Percentiles rank a stretch among this genome's conserved stretches.
These are phyloP conservation scores for Xiphias gladius DNA, from an alignment of 2,113 vertebrate genomes.

Conservation along the genomic window DNA sequence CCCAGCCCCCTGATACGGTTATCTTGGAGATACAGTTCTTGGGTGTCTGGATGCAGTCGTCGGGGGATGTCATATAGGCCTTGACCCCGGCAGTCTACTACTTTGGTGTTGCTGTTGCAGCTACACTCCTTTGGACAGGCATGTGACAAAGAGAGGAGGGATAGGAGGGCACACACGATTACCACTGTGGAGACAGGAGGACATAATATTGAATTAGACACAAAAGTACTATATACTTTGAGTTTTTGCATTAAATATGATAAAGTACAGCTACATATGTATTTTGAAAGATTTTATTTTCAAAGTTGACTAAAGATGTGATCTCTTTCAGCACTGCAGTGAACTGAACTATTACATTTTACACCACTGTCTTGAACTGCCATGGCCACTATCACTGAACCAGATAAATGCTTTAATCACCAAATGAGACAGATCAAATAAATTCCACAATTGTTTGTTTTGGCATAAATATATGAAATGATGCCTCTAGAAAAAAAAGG, in stretches of 20 bases:
- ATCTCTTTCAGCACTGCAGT: neutral
- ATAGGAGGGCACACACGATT: constrained; percentile 77
- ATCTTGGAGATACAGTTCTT: constrained; percentile 91
- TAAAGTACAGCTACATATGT: neutral
- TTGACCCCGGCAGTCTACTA: constrained; percentile 91
- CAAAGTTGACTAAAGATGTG: neutral
- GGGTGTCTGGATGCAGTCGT: constrained; percentile 87
- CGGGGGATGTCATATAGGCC: constrained; percentile 91
- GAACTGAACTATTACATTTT: constrained; percentile 3
- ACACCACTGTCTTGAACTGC: neutral
- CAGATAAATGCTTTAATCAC: neutral
- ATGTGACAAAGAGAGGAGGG: constrained; percentile 51
- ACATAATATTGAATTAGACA: constrained; percentile 23
- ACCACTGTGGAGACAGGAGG: constrained; percentile 80
- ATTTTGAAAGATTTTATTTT: neutral
- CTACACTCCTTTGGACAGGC: constrained; percentile 91
- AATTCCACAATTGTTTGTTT: neutral
- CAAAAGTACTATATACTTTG: neutral
- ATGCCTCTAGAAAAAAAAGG: neutral
- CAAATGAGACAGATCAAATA: neutral
- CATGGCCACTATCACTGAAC: neutral
- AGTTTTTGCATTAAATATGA: neutral
- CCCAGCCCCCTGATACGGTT: constrained; percentile 91
- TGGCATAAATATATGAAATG: neutral
- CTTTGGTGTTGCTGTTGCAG: constrained; percentile 87